Conservation (phyloP, 2,888 invertebrate genomes). For the Penaeus monodon region DNA sequence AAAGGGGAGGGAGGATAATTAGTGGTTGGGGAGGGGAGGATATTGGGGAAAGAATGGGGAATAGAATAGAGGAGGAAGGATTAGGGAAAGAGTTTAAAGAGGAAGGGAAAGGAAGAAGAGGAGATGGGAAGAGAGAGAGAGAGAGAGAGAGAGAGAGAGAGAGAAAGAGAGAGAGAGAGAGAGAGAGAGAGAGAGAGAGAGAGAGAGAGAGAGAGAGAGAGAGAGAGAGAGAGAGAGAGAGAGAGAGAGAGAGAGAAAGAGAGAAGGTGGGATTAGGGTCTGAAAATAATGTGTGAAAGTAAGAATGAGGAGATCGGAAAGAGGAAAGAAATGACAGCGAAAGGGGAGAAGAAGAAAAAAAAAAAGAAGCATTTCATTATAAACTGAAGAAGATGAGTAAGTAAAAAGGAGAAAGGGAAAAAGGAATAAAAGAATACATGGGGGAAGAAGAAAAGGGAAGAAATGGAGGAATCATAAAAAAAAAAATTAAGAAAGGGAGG, state of each 20-base stretch:
- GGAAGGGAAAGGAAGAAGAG: not conserved
- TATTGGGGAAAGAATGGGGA: not conserved
- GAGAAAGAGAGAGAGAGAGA: not conserved
- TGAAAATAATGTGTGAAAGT: not conserved
- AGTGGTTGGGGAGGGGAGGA: not conserved
- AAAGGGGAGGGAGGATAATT: no score
- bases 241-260: not conserved
- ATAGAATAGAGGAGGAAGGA: not conserved
- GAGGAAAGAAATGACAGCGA: not conserved
- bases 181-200: not conserved
- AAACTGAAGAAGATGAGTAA: not conserved
- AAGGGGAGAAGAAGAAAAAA: slow-evolving; percentile 13
- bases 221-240: not conserved
- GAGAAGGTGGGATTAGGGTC: not conserved
- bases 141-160: not conserved
- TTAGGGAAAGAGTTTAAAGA: no score
- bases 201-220: not conserved
- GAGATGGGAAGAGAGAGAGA: not conserved
- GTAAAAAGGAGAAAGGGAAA: not conserved
- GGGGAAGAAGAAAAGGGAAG: not conserved
- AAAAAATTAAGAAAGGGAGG: not conserved
- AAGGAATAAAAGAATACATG: not conserved
- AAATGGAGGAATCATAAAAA: slow-evolving; percentile 12
- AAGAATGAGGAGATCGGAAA: slow-evolving; percentile 9
- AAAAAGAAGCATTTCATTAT: not conserved